These are phyloP conservation scores for Buphagus erythrorhynchus DNA, from an alignment of 2,797 vertebrate genomes.

Conservation along the genomic window DNA sequence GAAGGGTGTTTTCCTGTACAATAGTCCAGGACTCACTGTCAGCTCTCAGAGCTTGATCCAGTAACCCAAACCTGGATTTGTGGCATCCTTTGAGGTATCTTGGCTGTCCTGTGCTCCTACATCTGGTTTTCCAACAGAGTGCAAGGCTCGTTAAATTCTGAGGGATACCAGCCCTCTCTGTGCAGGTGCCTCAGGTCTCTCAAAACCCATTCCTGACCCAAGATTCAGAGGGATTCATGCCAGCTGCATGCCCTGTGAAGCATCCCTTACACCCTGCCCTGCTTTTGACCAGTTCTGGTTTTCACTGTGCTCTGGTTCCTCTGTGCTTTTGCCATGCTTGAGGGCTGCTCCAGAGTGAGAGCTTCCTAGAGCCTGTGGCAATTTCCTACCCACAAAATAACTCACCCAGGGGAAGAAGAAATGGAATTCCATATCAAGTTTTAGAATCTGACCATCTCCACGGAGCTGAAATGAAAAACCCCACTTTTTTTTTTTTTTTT, in stretches of 20 bases:
- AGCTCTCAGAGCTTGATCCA: background rate
- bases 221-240: background rate
- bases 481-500: background rate
- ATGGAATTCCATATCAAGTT: background rate
- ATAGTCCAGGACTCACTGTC: fast-evolving
- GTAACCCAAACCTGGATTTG: fast-evolving
- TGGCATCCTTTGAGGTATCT: background rate
- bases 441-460: background rate
- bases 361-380: background rate
- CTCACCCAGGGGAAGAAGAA: background rate
- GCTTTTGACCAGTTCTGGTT: background rate
- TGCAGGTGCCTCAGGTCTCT: background rate
- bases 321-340: background rate
- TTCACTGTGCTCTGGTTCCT: background rate
- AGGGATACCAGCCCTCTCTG: background rate
- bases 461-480: background rate
- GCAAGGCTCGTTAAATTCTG: background rate
- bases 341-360: background rate
- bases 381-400: background rate
- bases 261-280: background rate
- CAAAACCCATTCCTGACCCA: background rate
- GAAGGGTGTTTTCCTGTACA: background rate
- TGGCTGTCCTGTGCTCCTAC: background rate
- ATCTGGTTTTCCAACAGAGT: background rate
- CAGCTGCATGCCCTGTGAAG: background rate